Percentiles rank a stretch among this genome's conserved stretches.
These are phyloP conservation scores for Chaenodraco wilsoni DNA, from an alignment of 2,797 vertebrate species.

Conservation along the genomic window DNA sequence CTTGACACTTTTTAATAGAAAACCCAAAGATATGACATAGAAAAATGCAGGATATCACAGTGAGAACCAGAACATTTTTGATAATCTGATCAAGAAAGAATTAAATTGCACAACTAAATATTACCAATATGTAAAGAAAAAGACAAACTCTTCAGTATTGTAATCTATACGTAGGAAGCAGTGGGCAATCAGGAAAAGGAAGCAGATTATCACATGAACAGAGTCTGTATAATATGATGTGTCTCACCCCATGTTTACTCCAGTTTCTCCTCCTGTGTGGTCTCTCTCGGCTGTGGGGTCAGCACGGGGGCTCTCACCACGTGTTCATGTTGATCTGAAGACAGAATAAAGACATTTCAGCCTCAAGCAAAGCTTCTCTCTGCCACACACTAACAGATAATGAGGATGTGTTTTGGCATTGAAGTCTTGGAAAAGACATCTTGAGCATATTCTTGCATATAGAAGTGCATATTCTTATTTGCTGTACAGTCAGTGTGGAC, in stretches of 20 bases:
- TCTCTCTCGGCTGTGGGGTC: conserved; percentile 10
- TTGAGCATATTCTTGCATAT: too few species aligned
- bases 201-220: background rate
- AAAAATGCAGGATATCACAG: background rate
- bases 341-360: conserved; percentile 6
- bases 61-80: too few species aligned
- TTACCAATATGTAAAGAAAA: background rate
- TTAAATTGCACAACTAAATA: background rate
- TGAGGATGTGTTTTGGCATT: background rate
- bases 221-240: background rate
- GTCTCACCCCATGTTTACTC: conserved; percentile 57
- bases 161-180: background rate
- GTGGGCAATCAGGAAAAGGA: background rate
- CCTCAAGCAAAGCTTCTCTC: background rate
- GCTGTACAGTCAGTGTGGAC: background rate
- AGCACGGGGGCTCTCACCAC: background rate
- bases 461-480: background rate
- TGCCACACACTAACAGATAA: background rate
- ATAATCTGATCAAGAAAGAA: background rate
- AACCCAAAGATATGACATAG: background rate
- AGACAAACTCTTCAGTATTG: background rate
- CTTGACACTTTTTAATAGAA: background rate
- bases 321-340: conserved; percentile 28
- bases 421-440: background rate
- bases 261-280: background rate